Evolutionary conservation across 2,888 invertebrate genomes (phyloP), one percentile per base, ranked within the genome.

Genomic region (Cosmia pyralina): DNA sequence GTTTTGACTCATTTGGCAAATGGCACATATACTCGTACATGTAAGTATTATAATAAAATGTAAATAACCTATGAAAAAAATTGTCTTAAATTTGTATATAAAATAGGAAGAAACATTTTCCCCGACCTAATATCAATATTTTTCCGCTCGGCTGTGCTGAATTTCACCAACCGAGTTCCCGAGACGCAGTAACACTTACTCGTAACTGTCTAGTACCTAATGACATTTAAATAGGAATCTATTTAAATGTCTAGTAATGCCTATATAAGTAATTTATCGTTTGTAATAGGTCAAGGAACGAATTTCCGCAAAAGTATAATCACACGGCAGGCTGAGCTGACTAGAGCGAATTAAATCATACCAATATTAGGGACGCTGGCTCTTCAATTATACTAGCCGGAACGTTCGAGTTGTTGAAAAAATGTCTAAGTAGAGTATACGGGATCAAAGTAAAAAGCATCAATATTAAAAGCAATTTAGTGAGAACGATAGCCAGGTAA

Each of bases 261-360:
- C 19, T 4, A 11, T 11, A 53, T 46, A 19, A 70, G 10, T 34
- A 34, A 28, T 52, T 52, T 38, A 28, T 46, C 34, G 34, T 72
- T 79, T 48, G 8, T 41, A 53, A 79, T 79, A 17, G 79, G 59
- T 59, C 58, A 71, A 59, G 79, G 28, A 52, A 41, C 46, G 38
- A 79, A 79, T 60, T 72, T 59, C 28, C 13, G 19, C 11, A 41
- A 63, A 63, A 80, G 52, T 63, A 63, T 53, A 75, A 76, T 80
- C 34, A 74, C 28, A 80, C 60, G 79, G 50, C 8, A 74, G 52
- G 52, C 2, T 75, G 72, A 75, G 72, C 81, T 48, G 50, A 63
- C 53, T 79, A 46, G 46, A 41, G 63, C 19, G 10, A 74, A 73
- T 75, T 38, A 79, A 79, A 75, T 75, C 75, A 59, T 79, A 50